Evolutionary conservation across 2,888 invertebrate genomes (phyloP), one percentile per base, ranked within the genome.

Genomic region (Drosophila cognata): DNA sequence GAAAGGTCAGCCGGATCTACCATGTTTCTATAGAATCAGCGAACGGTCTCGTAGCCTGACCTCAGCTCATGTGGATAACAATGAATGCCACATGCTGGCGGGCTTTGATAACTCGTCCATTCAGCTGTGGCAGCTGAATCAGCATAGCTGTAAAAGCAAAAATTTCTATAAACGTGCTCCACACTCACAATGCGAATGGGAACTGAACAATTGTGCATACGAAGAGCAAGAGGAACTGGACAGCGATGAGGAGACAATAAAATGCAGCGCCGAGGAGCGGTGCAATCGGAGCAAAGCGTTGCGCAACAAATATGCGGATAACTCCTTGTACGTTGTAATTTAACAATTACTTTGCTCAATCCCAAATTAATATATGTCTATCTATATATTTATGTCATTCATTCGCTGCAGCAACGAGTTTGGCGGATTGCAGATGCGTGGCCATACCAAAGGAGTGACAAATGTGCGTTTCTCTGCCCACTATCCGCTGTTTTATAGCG

Each of bases 361-460:
- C 6, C 8, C 25, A 1, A 28, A 16, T 2, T 11, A 3, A 1
- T 10, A 2, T 3, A n/a, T 3, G 18, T 50, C 16, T 16, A 2
- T 11, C 2, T 25, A 8, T 13, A 18, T 2, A 0, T 6, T n/a
- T 71, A 31, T 58, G 10, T 18, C 43, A 48, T 25, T 25, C 4
- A 2, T 25, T n/a, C 0, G 16, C 43, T 56, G 31, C 51, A 92
- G 92, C 76, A 91, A 91, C 65, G 87, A 92, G 36, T 92, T 71
- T 62, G 94, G 95, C 25, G 95, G 95, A 7, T 90, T 95, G 71
- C 93, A 95, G 36, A 91, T 97, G 58, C 94, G 96, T 71, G 97
- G 97, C 0, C 97, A 98, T 91, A 95, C 95, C 16, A 96, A 96
- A 89, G 96, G 96, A 72, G 94, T 96, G 31, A 94, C 94, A 71